Evolutionary conservation across 2,113 vertebrate genomes (phyloP).

Genomic region (Clarias batrachus): DNA sequence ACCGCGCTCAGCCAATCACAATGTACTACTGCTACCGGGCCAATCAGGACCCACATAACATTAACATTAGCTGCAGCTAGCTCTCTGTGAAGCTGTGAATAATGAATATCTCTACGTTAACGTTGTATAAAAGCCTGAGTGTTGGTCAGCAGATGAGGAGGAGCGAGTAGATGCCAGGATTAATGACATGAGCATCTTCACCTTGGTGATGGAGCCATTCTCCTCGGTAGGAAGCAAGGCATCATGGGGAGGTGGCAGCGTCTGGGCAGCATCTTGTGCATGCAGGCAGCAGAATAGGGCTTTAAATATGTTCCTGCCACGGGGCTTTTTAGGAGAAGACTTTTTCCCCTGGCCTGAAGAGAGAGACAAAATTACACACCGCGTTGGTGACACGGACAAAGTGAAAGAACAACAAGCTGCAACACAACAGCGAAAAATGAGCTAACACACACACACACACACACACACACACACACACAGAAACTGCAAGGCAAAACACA

Average conservation of each 20-base stretch:
- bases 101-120: too few relatives aligned
- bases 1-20: not conserved
- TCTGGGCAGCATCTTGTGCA: conserved; percentile 70
- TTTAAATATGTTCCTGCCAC: conserved; percentile 76
- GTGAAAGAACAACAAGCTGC: not conserved
- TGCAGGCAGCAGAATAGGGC: conserved; percentile 77
- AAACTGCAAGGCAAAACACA: not conserved
- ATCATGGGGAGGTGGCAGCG: conserved; percentile 60
- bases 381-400: not conserved
- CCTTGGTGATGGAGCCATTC: conserved; percentile 72
- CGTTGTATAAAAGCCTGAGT: not conserved
- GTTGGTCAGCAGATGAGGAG: not conserved
- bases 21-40: too few relatives aligned
- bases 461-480: not conserved
- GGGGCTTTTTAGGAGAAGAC: conserved; percentile 76
- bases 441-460: not conserved
- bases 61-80: not conserved
- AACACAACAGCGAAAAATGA: not conserved
- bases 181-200: conserved; percentile 41
- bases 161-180: not conserved
- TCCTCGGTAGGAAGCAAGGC: conserved; percentile 70
- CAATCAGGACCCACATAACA: too few relatives aligned
- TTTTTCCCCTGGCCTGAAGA: conserved; percentile 72
- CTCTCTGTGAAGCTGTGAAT: not conserved
- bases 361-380: not conserved